Evolutionary conservation across 37 sponge, comb jelly and placozoan genomes (phyloP), one percentile per base, ranked within the genome.

Genomic region (Chondrosia reniformis): DNA sequence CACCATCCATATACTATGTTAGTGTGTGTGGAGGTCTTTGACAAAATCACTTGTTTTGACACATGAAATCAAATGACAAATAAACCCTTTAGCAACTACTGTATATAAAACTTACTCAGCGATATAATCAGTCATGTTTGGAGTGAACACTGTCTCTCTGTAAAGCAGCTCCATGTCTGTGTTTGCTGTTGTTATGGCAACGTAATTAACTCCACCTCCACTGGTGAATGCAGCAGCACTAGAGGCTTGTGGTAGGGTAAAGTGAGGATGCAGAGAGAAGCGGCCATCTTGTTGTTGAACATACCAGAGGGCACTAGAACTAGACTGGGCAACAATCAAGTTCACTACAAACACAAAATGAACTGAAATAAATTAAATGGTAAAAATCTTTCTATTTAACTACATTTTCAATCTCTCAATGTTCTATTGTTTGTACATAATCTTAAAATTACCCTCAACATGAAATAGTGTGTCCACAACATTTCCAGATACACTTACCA

Each of bases 81-180:
- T n/a, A n/a, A n/a, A n/a, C n/a, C n/a, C n/a, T n/a, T n/a, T n/a
- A n/a, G n/a, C n/a, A n/a, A n/a, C n/a, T 64, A 22, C n/a, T 22
- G 8, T 12, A 22, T 12, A 61, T 8, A 61, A 21, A 64, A 3
- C 72, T 10, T 69, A 69, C 72, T 38, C 36, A 13, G 72, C 39
- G 39, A 69, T 69, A 24, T 34, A 69, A 6, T 69, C 72, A 3
- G 72, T 69, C 44, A 34, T 21, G 24, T 37, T 25, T 2, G 72
- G 10, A 69, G 31, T 34, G 43, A 34, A 69, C 44, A 69, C 72
- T 41, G 72, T 69, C 41, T 69, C 44, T 34, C 72, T 37, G 43
- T 69, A 69, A 25, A 69, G 41, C 37, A 69, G n/a, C 9, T 69
- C 19, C n/a, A n/a, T n/a, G n/a, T n/a, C n/a, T n/a, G n/a, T n/a